phyloP scores from a whole-genome alignment of 2,113 vertebrate genomes.

The sheep (Ovis aries) region ARS-UI_Ramb_v3.0 NC_056059.1:68420501-68421000 shows the following conservation, averaged over 20 bases:
- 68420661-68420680: background rate
- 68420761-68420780: background rate
- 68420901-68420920: background rate
- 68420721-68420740: background rate
- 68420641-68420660: background rate
- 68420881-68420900: background rate
- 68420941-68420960: background rate
- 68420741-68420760: background rate
- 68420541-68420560: background rate
- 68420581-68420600: background rate
- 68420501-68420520: background rate
- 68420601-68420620: background rate
- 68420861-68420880: background rate
- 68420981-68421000: background rate
- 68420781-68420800: background rate
- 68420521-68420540: background rate
- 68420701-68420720: background rate
- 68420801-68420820: background rate
- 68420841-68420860: background rate
- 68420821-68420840: background rate
- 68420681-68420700: background rate
- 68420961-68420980: background rate
- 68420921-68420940: background rate
- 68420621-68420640: background rate
- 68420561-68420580: background rate